A percentile compares a stretch with the other conserved stretches of the same genome.
phyloP scores from a whole-genome alignment of 2,888 invertebrate species.

The Loripinus fragilis region DNA sequence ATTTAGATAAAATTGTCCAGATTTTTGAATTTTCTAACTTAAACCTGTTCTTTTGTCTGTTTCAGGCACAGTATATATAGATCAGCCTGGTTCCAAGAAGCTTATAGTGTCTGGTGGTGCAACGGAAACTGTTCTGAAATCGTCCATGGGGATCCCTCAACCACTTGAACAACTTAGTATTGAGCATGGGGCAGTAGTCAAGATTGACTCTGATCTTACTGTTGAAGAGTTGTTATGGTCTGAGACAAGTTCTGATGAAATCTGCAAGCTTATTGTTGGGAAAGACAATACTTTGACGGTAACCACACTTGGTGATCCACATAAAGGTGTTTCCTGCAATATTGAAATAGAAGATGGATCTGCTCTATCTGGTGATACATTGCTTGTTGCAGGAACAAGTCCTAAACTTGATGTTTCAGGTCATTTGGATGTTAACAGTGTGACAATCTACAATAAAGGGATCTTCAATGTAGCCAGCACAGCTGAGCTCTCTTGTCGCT shows the following conservation, averaged over 20 bases:
- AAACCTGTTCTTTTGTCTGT: slow-evolving; percentile 13
- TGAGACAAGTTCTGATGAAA: slow-evolving; percentile 37
- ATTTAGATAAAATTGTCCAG: too few species aligned
- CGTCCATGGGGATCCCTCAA: slow-evolving; percentile 32
- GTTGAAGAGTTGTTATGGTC: slow-evolving; percentile 52
- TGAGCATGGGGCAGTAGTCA: slow-evolving; percentile 49
- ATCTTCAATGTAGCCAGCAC: slow-evolving; percentile 43
- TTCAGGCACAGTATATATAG: slow-evolving; percentile 61
- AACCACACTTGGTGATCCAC: slow-evolving; percentile 40
- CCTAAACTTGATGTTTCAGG: slow-evolving; percentile 58
- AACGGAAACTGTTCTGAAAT: slow-evolving; percentile 23
- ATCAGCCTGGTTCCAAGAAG: slow-evolving; percentile 25
- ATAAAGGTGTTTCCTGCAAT: slow-evolving; percentile 41
- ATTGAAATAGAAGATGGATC: slow-evolving; percentile 33
- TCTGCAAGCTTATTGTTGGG: slow-evolving; percentile 58
- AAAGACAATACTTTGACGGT: slow-evolving; percentile 43
- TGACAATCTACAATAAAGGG: slow-evolving; percentile 58
- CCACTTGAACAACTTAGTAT: slow-evolving; percentile 51
- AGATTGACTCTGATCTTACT: slow-evolving; percentile 46
- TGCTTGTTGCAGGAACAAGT: slow-evolving; percentile 52
- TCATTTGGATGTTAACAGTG: slow-evolving; percentile 30
- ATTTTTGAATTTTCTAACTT: too few species aligned
- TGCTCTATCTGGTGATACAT: slow-evolving; percentile 26
- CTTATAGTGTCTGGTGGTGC: slow-evolving; percentile 31
- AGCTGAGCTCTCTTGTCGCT: slow-evolving; percentile 35